Base-by-base conservation (phyloP, 2,113 vertebrate genomes). In the Conger conger region DNA sequence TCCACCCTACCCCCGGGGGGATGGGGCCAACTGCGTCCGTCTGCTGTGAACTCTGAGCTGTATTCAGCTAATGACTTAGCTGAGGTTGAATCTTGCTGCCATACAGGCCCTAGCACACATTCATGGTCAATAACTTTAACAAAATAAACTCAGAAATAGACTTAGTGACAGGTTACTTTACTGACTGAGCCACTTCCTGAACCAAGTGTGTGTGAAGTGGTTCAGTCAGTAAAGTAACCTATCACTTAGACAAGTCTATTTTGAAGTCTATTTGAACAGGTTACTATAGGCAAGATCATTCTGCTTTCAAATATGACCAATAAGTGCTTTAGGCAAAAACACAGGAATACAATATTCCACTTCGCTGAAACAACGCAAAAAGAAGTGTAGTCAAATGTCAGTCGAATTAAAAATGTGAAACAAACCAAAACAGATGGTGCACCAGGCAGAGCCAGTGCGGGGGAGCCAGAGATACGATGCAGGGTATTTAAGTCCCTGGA, bases 401-500 rank as follows among this genome's bases (percentile, higher is more conserved):
- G 68, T 33, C 68, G 13, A 33, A 13, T 73, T 7, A 23, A 73
- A 73, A 27, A 13, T 7, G 27, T 23, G 3, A n/a, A 73, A 73
- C 18, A 27, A 63, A 23, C 18, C 0, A 63, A 11, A 73, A 73
- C 8, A 73, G 27, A 73, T 9, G 68, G 68, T 11, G n/a, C 27
- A 33, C 7, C 15, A 73, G 30, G 27, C n/a, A 38, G 16, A 13
- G 27, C 18, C 16, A 20, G 17, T 20, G 76, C 76, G 23, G 37
- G 35, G 76, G 76, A 78, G 35, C 68, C 11, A 27, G n/a, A 0
- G 68, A 33, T 73, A 33, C 68, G n/a, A n/a, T n/a, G 68, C n/a
- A 33, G n/a, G 20, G 68, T 73, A 73, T 73, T 73, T 73, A 50
- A 73, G 79, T 81, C 40, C 82, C 42, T 81, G 23, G 53, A 79